A percentile compares a stretch with the other conserved stretches of the same genome.
These are phyloP conservation scores for Creontiades dilutus DNA, from an alignment of 2,888 invertebrate species.

Conservation along the genomic window DNA sequence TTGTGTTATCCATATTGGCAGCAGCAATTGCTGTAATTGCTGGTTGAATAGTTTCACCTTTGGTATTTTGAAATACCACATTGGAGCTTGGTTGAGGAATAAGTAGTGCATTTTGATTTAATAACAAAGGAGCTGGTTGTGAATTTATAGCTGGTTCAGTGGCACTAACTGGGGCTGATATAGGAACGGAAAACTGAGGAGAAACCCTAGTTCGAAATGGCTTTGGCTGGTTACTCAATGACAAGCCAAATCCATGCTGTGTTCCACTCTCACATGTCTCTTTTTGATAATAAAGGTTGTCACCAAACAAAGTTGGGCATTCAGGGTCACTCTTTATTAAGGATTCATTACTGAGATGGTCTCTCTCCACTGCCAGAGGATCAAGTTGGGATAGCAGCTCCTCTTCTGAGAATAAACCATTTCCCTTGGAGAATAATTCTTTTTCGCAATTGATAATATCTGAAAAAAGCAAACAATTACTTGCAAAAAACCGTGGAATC, in stretches of 20 bases:
- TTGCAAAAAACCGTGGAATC: too few relatives aligned
- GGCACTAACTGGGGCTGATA: conserved; percentile 49
- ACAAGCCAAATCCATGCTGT: not conserved
- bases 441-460: conserved; percentile 83
- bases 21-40: conserved; percentile 45
- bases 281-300: conserved; percentile 49
- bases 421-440: conserved; percentile 81
- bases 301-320: conserved; percentile 38
- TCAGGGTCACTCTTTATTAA: conserved; percentile 37
- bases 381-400: conserved; percentile 80
- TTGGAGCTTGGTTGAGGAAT: conserved; percentile 76
- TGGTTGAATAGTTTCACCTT: conserved; percentile 67
- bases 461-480: too few relatives aligned
- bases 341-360: conserved; percentile 19
- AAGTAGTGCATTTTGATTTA: conserved; percentile 72
- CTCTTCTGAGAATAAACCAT: conserved; percentile 80
- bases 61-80: conserved; percentile 73
- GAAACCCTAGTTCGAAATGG: not conserved
- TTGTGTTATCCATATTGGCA: conserved; percentile 65
- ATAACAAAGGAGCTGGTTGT: conserved; percentile 70
- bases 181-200: conserved; percentile 49
- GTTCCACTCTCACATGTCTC: conserved; percentile 49
- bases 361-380: conserved; percentile 78
- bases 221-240: not conserved
- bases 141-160: not conserved